phyloP scores from a whole-genome alignment of 2,888 invertebrate genomes.

The Alentia gelatinosa region DNA sequence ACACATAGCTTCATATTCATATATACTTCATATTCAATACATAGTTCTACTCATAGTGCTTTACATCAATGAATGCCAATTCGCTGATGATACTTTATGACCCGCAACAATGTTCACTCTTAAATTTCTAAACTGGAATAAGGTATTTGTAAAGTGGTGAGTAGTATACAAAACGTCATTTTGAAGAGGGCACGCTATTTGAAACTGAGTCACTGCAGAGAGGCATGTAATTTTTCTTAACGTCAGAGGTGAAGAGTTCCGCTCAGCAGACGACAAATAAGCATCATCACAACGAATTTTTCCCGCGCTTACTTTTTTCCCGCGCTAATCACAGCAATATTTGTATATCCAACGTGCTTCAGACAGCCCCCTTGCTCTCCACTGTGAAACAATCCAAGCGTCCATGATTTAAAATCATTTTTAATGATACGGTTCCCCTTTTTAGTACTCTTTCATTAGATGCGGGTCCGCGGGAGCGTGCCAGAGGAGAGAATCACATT shows the following conservation, averaged over 20 bases:
- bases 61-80: too few relatives aligned
- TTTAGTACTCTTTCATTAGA: not conserved
- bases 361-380: not conserved
- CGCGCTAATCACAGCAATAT: not conserved
- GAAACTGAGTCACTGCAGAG: not conserved
- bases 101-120: too few relatives aligned
- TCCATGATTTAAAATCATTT: not conserved
- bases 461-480: not conserved
- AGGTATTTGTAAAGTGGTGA: too few relatives aligned
- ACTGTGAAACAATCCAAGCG: not conserved
- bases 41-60: too few relatives aligned
- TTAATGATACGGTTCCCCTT: not conserved
- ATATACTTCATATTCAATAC: too few relatives aligned
- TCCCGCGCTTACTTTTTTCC: not conserved
- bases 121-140: too few relatives aligned
- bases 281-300: not conserved
- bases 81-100: too few relatives aligned
- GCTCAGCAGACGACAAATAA: not conserved
- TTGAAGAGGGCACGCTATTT: not conserved
- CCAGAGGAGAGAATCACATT: not conserved
- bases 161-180: not conserved
- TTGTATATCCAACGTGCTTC: not conserved
- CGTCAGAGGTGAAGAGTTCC: not conserved
- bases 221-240: not conserved
- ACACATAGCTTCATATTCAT: too few relatives aligned